Base-by-base conservation (phyloP, 2,888 invertebrate genomes). In the Lasioglossum oenotherae region DNA sequence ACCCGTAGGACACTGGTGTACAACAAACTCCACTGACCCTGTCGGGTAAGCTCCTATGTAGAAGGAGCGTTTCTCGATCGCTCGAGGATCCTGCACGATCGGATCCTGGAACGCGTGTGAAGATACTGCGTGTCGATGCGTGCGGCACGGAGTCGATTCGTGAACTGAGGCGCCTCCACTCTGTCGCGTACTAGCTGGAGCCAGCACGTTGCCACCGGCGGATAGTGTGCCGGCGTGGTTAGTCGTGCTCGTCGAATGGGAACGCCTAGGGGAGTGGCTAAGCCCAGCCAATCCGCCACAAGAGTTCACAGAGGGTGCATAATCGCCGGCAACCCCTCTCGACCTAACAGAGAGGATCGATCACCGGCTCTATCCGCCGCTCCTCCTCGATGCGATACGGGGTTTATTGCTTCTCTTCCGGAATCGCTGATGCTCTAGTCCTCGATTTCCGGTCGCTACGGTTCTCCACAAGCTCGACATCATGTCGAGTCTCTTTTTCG, bases 201-300 rank as follows among this genome's bases (percentile, higher is more conserved):
- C 76, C 88, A 80, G 35, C 88, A 88, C 84, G 85, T 89, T 88
- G 84, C 81, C 46, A 80, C 78, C 44, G 80, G 76, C 46, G 79
- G 80, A 84, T 84, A 67, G 80, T 82, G 67, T 75, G 44, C 79
- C 75, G 76, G 76, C 87, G 84, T 77, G 83, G 86, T 89, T 83
- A 84, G 89, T 81, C 77, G 86, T 82, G 84, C 74, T 57, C 76
- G 76, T 73, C 69, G 75, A 57, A 74, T 74, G 81, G 87, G 91
- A 86, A 90, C 93, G 93, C 94, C 93, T 92, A 91, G 88, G 89
- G 93, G 94, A 92, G 94, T 93, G 93, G 93, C 93, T 89, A 87
- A 76, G 67, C 83, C 86, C 85, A 81, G 88, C 94, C 94, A 94
- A 94, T 94, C 89, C 81, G 81, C 78, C 49, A 19, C 74, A 78